These are phyloP conservation scores for Aphelenchoides bicaudatus DNA, from an alignment of 2,888 invertebrate species.

Conservation along the genomic window DNA sequence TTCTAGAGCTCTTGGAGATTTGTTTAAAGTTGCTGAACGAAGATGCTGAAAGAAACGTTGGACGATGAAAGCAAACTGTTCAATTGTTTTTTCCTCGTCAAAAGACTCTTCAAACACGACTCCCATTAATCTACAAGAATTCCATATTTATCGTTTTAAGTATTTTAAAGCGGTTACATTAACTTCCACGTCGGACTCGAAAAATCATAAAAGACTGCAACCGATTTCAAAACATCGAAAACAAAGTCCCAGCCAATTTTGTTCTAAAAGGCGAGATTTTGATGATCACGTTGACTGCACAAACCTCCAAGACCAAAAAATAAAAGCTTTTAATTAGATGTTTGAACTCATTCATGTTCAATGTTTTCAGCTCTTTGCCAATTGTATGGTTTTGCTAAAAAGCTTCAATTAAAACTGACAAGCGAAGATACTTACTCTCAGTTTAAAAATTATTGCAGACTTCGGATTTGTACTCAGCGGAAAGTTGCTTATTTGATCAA, in stretches of 20 bases:
- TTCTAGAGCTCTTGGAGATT: background rate
- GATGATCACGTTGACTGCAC: background rate
- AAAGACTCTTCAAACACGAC: background rate
- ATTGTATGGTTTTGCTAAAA: background rate
- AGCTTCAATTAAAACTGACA: background rate
- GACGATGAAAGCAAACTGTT: constrained; percentile 1
- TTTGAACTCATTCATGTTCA: background rate
- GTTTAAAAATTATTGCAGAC: constrained; percentile 12
- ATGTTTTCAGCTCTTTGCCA: background rate
- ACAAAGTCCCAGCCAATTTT: constrained; percentile 2
- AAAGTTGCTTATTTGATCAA: constrained; percentile 6
- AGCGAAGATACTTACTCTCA: constrained; percentile 5
- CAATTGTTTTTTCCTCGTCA: background rate
- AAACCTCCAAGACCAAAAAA: background rate
- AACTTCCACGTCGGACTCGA: constrained; percentile 15
- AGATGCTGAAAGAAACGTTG: constrained; percentile 2
- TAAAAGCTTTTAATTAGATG: background rate
- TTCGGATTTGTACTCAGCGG: background rate
- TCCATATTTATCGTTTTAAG: background rate
- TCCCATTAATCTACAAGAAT: constrained; percentile 2
- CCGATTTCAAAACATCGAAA: constrained; percentile 14
- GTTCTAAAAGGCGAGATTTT: background rate
- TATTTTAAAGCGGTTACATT: constrained; percentile 15
- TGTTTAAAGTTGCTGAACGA: background rate
- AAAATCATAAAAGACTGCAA: constrained; percentile 24